Evolutionary conservation across 35 echinoderm and acorn worm species (phyloP).

Genomic region (Heliocidaris erythrogramma): DNA sequence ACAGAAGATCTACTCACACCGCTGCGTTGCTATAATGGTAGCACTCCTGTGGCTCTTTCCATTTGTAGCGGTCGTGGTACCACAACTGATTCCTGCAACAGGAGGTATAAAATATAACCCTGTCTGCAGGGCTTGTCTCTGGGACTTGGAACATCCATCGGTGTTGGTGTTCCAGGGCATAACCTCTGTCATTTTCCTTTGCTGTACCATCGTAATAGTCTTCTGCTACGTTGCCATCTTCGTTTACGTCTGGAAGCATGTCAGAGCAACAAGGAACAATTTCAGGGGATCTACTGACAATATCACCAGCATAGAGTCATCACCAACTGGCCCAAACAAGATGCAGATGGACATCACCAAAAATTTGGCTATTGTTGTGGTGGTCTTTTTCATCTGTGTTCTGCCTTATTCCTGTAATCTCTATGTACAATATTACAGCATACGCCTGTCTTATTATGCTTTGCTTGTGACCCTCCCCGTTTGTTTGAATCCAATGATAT

Average conservation of each 20-base stretch:
- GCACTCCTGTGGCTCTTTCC: conserved; percentile 62
- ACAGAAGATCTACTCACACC: conserved; percentile 43
- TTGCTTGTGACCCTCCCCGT: conserved; percentile 58
- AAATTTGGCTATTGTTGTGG: too few relatives aligned
- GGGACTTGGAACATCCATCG: background rate
- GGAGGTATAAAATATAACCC: conserved; percentile 32
- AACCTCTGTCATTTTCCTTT: conserved; percentile 39
- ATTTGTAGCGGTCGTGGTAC: background rate
- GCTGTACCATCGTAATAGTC: conserved; percentile 58
- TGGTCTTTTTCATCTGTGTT: too few relatives aligned
- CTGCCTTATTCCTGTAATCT: background rate
- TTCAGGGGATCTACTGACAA: too few relatives aligned
- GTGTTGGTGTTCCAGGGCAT: conserved; percentile 25
- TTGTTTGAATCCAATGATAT: conserved; percentile 81
- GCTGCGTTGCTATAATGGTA: conserved; percentile 58
- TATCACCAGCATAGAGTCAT: background rate
- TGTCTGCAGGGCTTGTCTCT: background rate
- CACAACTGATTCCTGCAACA: background rate
- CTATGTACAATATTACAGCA: conserved; percentile 25
- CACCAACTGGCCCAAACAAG: background rate
- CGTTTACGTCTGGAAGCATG: conserved; percentile 59
- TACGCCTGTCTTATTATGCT: conserved; percentile 18
- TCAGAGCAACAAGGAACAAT: conserved; percentile 38
- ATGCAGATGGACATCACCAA: too few relatives aligned
- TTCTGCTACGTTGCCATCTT: background rate